phyloP scores from a whole-genome alignment of 2,113 vertebrate genomes.

The Dendrocopos noguchii region DNA sequence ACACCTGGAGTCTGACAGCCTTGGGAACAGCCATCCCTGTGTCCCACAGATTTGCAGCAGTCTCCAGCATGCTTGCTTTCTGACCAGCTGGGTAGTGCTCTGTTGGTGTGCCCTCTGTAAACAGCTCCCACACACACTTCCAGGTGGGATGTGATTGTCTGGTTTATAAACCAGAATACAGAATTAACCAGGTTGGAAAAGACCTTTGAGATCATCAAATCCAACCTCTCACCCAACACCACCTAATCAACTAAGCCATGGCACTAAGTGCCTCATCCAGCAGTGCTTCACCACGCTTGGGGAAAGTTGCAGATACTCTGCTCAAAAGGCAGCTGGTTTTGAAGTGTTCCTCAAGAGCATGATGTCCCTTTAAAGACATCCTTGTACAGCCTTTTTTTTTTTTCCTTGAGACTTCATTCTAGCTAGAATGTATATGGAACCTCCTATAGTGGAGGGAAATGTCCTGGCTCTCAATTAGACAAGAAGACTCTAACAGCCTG shows the following conservation, averaged over 20 bases:
- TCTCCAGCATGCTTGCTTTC: neutral
- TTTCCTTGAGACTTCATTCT: neutral
- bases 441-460: neutral
- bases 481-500: neutral
- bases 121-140: neutral
- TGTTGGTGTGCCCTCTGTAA: neutral
- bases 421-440: neutral
- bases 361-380: neutral
- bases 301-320: rapidly evolving
- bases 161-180: neutral
- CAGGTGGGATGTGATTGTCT: neutral
- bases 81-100: neutral
- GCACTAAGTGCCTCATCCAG: no score
- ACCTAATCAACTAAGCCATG: no score
- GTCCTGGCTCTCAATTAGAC: neutral
- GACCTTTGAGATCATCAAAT: no score
- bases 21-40: neutral
- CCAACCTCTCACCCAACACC: no score
- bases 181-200: no score
- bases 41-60: neutral
- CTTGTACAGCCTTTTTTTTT: neutral
- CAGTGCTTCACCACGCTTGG: neutral
- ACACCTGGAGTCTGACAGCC: neutral
- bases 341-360: neutral
- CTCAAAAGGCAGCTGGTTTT: neutral